A percentile compares a stretch with the other conserved stretches of the same genome.
Evolutionary conservation across 2,113 vertebrate species (phyloP).

Genomic region (Brienomyrus brachyistius): DNA sequence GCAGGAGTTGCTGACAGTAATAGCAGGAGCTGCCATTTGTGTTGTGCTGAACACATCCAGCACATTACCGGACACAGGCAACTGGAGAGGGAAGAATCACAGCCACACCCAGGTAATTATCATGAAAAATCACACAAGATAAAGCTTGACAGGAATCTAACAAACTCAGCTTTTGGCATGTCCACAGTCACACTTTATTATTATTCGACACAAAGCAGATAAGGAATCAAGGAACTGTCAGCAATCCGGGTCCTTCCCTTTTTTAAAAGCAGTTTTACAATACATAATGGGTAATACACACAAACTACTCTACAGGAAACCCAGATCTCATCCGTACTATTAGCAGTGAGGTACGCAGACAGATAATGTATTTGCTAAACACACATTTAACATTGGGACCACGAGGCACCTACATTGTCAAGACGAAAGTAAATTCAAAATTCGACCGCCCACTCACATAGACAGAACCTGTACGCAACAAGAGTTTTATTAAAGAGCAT

Average conservation of each 20-base stretch:
- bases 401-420: not conserved
- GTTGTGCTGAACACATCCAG: constrained; percentile 64
- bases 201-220: not conserved
- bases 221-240: not conserved
- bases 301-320: not conserved
- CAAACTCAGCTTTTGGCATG: not conserved
- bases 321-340: not conserved
- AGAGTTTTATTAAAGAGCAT: not conserved
- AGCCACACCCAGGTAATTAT: constrained; percentile 13
- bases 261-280: not conserved
- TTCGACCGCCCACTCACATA: not conserved
- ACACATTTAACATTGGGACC: not conserved
- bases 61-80: constrained; percentile 69
- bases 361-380: not conserved
- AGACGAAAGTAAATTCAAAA: not conserved
- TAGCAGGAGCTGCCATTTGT: constrained; percentile 52
- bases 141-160: not conserved
- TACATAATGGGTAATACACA: not conserved
- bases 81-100: constrained; percentile 43
- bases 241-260: not conserved
- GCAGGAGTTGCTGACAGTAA: constrained; percentile 77
- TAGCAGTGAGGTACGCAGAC: not conserved
- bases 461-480: not conserved
- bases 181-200: not conserved
- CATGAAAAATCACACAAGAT: not conserved